Evolutionary conservation across 2,113 vertebrate species (phyloP).

Genomic region (Pteropus alecto): DNA sequence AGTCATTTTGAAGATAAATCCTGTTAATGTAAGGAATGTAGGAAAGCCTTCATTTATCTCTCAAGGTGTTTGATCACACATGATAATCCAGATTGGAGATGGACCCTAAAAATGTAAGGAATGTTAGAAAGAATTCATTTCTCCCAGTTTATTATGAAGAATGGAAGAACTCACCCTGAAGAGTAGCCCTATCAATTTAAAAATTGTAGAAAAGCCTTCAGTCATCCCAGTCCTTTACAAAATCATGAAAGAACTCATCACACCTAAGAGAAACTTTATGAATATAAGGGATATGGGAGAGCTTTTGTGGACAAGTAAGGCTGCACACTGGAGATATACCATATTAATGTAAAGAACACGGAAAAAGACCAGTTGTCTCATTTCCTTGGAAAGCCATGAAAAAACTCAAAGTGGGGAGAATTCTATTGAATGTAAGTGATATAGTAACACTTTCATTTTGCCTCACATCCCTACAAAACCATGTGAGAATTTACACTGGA

Average conservation of each 20-base stretch:
- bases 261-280: not conserved
- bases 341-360: not conserved
- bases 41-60: not conserved
- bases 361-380: not conserved
- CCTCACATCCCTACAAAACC: not conserved
- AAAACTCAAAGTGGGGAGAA: not conserved
- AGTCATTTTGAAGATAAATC: conserved; percentile 35
- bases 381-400: not conserved
- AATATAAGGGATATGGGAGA: conserved; percentile 32
- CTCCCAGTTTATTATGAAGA: not conserved
- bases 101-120: not conserved
- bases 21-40: conserved; percentile 6
- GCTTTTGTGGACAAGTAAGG: not conserved
- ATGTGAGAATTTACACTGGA: not conserved
- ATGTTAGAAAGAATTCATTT: not conserved
- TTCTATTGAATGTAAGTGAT: not conserved
- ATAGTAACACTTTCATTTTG: not conserved
- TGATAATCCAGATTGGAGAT: not conserved
- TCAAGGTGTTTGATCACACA: not conserved
- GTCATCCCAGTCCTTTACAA: not conserved
- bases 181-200: conserved; percentile 4
- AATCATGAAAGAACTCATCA: not conserved
- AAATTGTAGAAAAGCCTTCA: not conserved
- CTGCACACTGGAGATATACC: not conserved
- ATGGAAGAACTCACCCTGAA: conserved; percentile 16